These are phyloP conservation scores for Ctenopoma kingsleyae DNA, from an alignment of 2,797 vertebrate species.

Conservation along the genomic window DNA sequence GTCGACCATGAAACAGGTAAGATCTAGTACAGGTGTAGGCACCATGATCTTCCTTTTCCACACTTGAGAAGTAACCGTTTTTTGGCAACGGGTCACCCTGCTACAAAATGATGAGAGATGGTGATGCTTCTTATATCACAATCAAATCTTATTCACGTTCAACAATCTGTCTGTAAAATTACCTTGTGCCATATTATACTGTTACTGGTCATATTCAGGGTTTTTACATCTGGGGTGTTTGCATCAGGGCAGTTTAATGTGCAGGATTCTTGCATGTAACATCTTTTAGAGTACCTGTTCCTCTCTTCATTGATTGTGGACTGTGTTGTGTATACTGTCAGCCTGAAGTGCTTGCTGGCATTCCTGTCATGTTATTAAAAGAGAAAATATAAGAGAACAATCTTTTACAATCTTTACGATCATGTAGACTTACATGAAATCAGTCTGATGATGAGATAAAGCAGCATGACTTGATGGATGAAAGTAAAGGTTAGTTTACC, in stretches of 20 bases:
- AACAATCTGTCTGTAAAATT: background rate
- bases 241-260: constrained; percentile 17
- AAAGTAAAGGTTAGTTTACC: too few relatives aligned
- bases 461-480: too few relatives aligned
- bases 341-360: background rate
- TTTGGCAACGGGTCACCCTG: background rate
- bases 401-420: too few relatives aligned
- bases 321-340: constrained; percentile 45
- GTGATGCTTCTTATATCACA: background rate
- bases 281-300: rapidly evolving
- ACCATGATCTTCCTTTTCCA: constrained; percentile 22
- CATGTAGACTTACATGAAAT: too few relatives aligned
- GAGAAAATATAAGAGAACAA: background rate
- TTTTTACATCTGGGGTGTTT: background rate
- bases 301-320: background rate
- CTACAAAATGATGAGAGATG: constrained; percentile 15
- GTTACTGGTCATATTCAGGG: background rate
- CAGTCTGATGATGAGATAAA: background rate
- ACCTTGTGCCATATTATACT: constrained; percentile 68
- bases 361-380: constrained; percentile 37
- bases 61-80: rapidly evolving
- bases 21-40: constrained; percentile 59
- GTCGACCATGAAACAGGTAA: constrained; percentile 44
- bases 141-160: background rate
- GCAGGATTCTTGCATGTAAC: constrained; percentile 35